Evolutionary conservation across 2,888 invertebrate genomes (phyloP).

Genomic region (Drosophila vallismaia): DNA sequence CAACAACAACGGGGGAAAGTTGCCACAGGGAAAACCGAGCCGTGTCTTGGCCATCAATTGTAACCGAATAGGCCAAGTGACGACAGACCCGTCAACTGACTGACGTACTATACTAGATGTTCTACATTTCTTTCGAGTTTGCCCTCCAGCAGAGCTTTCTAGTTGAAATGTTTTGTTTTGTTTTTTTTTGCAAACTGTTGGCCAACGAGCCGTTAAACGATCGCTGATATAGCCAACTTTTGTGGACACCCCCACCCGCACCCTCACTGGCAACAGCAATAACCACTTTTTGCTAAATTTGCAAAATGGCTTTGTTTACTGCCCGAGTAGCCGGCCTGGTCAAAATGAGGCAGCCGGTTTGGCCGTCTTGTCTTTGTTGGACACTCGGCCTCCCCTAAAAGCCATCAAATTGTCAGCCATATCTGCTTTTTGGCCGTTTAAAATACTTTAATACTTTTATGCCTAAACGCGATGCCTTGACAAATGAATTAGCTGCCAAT

Average conservation of each 20-base stretch:
- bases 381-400: conserved; percentile 48
- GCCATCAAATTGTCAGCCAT: conserved; percentile 59
- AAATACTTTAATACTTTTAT: conserved; percentile 50
- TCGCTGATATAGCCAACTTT: conserved; percentile 64
- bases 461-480: conserved; percentile 34
- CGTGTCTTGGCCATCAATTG: conserved; percentile 24
- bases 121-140: conserved; percentile 18
- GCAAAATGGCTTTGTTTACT: conserved; percentile 72
- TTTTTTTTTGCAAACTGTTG: conserved; percentile 1
- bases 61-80: conserved; percentile 53
- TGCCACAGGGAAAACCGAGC: conserved; percentile 17
- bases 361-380: conserved; percentile 15
- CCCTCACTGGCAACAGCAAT: conserved; percentile 31
- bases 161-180: not conserved
- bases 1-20: conserved; percentile 56
- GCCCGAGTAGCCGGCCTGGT: conserved; percentile 37
- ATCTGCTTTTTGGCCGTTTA: conserved; percentile 53
- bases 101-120: conserved; percentile 43
- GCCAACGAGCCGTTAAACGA: conserved; percentile 72
- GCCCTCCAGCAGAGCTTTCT: not conserved
- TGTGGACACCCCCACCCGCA: conserved; percentile 25
- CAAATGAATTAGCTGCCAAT: conserved; percentile 64
- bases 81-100: conserved; percentile 21
- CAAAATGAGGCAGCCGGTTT: conserved; percentile 19
- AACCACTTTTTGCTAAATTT: conserved; percentile 63